Conservation (phyloP, 1,140 invertebrate genomes). For the Hyposmocoma kahamanoa region DNA sequence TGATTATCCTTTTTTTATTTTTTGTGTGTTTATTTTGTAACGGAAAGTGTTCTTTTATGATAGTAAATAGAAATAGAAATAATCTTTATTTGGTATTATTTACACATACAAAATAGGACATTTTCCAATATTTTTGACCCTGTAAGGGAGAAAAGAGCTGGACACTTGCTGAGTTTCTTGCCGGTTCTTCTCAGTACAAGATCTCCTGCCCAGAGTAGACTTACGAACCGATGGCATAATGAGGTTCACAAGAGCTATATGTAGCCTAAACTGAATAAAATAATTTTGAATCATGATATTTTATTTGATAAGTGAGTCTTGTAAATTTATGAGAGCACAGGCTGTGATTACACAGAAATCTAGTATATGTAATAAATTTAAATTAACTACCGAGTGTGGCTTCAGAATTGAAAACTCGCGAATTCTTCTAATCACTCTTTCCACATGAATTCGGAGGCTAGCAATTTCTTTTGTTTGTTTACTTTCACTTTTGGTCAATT, state of each 20-base stretch:
- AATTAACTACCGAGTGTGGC: slow-evolving; percentile 41
- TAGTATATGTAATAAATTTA: slow-evolving; percentile 28
- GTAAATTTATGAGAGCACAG: slow-evolving; percentile 36
- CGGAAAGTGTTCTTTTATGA: too few species aligned
- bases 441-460: slow-evolving; percentile 51
- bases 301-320: slow-evolving; percentile 29
- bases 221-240: neutral
- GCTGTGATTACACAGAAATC: slow-evolving; percentile 22
- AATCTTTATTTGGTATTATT: too few species aligned
- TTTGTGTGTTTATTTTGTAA: too few species aligned
- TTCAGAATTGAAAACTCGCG: slow-evolving; percentile 28
- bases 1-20: too few species aligned
- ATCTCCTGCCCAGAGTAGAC: neutral
- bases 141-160: too few species aligned
- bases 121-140: too few species aligned
- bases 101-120: too few species aligned
- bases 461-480: too few species aligned
- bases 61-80: too few species aligned
- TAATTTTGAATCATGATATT: too few species aligned
- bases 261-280: neutral
- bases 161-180: neutral
- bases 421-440: slow-evolving; percentile 41
- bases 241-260: neutral
- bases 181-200: neutral
- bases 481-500: too few species aligned